Evolutionary conservation across 2,888 invertebrate species (phyloP).

Genomic region (Camptogramma bilineatum): DNA sequence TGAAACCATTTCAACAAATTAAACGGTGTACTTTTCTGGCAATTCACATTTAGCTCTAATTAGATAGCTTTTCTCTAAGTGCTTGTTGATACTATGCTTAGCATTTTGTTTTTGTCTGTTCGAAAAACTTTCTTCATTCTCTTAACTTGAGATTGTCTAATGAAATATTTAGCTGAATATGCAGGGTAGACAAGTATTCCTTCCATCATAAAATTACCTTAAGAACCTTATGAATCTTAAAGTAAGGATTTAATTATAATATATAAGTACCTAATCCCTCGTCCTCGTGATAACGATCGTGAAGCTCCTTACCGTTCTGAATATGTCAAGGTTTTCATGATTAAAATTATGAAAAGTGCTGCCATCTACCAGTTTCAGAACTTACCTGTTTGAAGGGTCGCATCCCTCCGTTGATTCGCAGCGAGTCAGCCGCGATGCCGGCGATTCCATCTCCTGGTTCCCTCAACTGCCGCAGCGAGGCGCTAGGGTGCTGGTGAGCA

Average conservation of each 20-base stretch:
- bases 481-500: constrained; percentile 90
- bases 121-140: constrained; percentile 16
- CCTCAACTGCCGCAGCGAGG: constrained; percentile 93
- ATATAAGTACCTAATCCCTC: constrained; percentile 27
- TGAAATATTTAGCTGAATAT: constrained; percentile 4
- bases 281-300: constrained; percentile 21
- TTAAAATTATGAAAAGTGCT: constrained; percentile 48
- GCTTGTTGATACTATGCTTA: constrained; percentile 17
- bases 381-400: constrained; percentile 97
- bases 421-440: constrained; percentile 97
- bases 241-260: constrained; percentile 30
- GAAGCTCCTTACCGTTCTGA: constrained; percentile 29
- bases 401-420: constrained; percentile 98
- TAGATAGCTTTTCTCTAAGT: constrained; percentile 51
- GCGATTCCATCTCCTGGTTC: constrained; percentile 95
- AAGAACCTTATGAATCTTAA: constrained; percentile 25
- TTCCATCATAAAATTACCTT: constrained; percentile 26
- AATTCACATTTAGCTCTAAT: constrained; percentile 63
- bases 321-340: constrained; percentile 36
- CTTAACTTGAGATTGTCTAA: neutral
- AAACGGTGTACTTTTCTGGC: constrained; percentile 57
- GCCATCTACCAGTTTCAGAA: constrained; percentile 68
- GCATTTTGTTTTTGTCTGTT: constrained; percentile 20
- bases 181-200: constrained; percentile 7
- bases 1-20: constrained; percentile 49